Evolutionary conservation across 2,113 vertebrate genomes (phyloP).

Genomic region (Tretioscincus oriximinensis): DNA sequence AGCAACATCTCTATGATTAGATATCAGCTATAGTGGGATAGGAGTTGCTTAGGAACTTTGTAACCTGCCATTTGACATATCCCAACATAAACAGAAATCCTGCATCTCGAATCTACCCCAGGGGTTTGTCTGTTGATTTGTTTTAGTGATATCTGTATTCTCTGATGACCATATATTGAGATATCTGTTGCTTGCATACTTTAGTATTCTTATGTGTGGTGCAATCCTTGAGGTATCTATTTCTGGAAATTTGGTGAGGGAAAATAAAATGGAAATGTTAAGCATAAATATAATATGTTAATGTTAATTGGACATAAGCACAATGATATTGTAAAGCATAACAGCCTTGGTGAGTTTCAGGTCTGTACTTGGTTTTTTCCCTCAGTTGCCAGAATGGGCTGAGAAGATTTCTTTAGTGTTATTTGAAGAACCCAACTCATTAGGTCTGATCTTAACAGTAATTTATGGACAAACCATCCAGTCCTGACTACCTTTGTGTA

Average conservation of each 20-base stretch:
- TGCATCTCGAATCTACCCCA: no score
- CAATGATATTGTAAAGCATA: not conserved
- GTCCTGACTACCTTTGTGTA: no score
- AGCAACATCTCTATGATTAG: no score
- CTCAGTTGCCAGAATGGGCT: not conserved
- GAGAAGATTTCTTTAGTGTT: not conserved
- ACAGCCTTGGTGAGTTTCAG: no score
- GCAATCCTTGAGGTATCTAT: not conserved
- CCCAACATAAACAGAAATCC: no score
- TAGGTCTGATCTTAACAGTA: not conserved
- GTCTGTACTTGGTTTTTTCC: no score
- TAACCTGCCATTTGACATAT: no score
- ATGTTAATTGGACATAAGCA: not conserved
- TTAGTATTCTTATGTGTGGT: not conserved
- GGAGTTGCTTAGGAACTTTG: no score
- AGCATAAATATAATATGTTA: not conserved
- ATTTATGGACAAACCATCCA: not conserved
- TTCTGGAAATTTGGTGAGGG: not conserved
- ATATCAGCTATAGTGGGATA: no score
- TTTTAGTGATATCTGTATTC: no score
- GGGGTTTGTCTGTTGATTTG: no score
- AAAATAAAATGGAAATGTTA: not conserved
- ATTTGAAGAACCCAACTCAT: not conserved
- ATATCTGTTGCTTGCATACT: not conserved
- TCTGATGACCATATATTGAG: no score